phyloP scores from a whole-genome alignment of 2,113 vertebrate genomes.

The Albula goreensis region DNA sequence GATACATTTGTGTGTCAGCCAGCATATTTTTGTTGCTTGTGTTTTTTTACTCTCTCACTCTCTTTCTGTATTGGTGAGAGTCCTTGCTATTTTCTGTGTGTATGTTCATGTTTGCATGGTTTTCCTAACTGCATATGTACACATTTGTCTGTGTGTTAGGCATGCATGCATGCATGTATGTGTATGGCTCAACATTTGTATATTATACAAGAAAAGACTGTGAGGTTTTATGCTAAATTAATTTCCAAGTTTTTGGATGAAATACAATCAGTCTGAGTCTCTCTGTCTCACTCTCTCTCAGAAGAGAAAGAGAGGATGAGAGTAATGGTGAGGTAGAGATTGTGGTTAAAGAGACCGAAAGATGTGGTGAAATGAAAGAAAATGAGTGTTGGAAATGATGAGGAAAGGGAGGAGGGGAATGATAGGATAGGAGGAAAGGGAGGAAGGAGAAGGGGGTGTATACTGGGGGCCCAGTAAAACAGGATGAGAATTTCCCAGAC shows the following conservation, averaged over 20 bases:
- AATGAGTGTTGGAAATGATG: not conserved
- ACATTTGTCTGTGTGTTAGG: no score
- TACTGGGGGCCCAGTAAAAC: conserved; percentile 31
- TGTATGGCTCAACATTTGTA: no score
- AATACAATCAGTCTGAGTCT: no score
- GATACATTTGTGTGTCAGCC: not conserved
- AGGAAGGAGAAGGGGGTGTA: conserved; percentile 21
- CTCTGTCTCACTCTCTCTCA: no score
- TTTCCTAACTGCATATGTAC: no score
- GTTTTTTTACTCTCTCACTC: not conserved
- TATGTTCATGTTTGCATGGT: not conserved
- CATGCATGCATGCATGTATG: no score
- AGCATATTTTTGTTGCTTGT: not conserved
- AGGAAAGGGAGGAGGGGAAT: not conserved
- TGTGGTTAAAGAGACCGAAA: not conserved
- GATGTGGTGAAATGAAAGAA: not conserved
- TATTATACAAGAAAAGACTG: no score
- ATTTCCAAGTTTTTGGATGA: no score
- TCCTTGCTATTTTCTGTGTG: not conserved
- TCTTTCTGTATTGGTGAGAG: not conserved
- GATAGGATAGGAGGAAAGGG: not conserved
- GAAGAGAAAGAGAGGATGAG: not conserved
- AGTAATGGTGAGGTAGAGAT: not conserved
- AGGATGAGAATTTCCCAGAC: conserved; percentile 48
- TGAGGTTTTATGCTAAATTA: no score